phyloP scores from a whole-genome alignment of 2,113 vertebrate species.

The Coptodon rendalli region DNA sequence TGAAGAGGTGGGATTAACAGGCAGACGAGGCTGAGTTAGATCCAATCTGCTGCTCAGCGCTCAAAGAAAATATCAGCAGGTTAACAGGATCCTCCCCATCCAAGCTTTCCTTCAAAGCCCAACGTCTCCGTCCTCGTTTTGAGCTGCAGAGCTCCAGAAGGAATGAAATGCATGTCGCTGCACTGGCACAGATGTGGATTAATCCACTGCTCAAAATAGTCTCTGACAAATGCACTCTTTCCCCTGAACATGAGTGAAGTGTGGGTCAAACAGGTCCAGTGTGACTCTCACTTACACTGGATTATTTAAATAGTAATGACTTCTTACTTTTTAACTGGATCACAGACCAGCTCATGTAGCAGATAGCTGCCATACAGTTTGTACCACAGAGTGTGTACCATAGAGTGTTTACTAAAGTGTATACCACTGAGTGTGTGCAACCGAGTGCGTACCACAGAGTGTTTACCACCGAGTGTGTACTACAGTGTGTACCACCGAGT shows the following conservation, averaged over 20 bases:
- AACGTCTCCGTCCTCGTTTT: background rate
- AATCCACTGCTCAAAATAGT: background rate
- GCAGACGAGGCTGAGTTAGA: background rate
- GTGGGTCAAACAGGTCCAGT: background rate
- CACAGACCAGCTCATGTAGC: background rate
- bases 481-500: accelerated
- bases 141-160: background rate
- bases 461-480: accelerated
- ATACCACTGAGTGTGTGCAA: no score
- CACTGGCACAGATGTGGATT: background rate
- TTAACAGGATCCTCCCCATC: background rate
- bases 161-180: background rate
- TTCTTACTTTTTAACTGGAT: background rate
- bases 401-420: no score
- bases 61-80: background rate
- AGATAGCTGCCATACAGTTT: background rate
- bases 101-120: background rate
- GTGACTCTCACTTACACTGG: background rate
- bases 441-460: no score
- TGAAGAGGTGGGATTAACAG: background rate
- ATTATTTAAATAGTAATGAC: background rate
- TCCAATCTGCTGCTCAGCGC: background rate
- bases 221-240: background rate
- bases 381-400: accelerated
- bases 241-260: background rate